phyloP scores from a whole-genome alignment of 2,797 vertebrate genomes.

The Hylomyscus alleni region DNA sequence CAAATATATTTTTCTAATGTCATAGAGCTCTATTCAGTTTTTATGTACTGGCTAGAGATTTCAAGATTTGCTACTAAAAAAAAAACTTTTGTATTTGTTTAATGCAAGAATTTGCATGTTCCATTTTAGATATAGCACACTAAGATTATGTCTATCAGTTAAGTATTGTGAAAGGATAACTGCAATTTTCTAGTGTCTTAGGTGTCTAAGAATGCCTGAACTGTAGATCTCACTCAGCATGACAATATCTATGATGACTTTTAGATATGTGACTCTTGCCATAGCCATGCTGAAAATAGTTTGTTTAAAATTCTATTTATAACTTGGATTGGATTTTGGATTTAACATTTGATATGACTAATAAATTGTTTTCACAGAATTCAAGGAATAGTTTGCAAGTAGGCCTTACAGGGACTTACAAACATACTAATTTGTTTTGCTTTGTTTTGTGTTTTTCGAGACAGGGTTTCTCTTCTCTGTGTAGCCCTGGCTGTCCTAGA shows the following conservation, averaged over 20 bases:
- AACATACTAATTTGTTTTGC: neutral
- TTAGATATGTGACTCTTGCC: constrained; percentile 22
- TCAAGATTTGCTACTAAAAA: neutral
- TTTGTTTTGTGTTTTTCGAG: too few relatives aligned
- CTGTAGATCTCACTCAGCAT: neutral
- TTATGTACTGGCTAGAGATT: neutral
- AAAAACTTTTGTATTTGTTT: neutral
- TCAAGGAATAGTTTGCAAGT: constrained; percentile 37
- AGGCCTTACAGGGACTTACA: neutral
- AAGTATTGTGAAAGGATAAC: constrained; percentile 25
- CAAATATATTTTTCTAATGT: neutral
- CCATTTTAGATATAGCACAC: neutral
- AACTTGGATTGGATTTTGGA: constrained; percentile 40
- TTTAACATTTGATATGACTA: neutral
- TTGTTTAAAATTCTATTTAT: constrained; percentile 59
- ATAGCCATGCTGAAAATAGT: constrained; percentile 30
- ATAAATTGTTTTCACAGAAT: constrained; percentile 57
- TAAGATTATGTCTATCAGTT: constrained; percentile 10
- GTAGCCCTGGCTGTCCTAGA: too few relatives aligned
- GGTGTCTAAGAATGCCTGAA: neutral
- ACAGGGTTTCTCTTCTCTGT: too few relatives aligned
- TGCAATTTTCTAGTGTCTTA: neutral
- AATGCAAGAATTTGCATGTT: constrained; percentile 12
- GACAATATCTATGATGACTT: constrained; percentile 7
- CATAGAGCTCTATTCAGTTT: neutral